A percentile compares a stretch with the other conserved stretches of the same genome.
Conservation (phyloP, 2,888 invertebrate genomes). For the Euphydryas editha region DNA sequence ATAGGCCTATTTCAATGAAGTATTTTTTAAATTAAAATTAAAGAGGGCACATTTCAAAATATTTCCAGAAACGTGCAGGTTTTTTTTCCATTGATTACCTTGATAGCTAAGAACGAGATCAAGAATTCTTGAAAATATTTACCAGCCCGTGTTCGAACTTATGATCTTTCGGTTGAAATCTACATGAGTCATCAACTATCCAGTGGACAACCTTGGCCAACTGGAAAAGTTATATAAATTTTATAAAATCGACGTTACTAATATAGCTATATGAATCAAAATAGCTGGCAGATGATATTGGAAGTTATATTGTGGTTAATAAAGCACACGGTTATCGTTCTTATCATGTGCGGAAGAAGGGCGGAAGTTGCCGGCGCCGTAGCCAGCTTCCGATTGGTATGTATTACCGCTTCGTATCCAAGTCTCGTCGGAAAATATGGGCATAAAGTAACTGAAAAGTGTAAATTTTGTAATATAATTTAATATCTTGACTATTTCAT, state of each 20-base stretch:
- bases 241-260: slow-evolving; percentile 27
- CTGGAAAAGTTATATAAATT: too few relatives aligned
- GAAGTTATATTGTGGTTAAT: slow-evolving; percentile 18
- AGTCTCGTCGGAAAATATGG: slow-evolving; percentile 25
- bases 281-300: slow-evolving; percentile 26
- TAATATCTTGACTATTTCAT: neutral
- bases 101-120: too few relatives aligned
- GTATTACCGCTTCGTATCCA: slow-evolving; percentile 38
- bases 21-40: too few relatives aligned
- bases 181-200: too few relatives aligned
- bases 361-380: slow-evolving; percentile 29
- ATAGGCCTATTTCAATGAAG: too few relatives aligned
- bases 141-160: too few relatives aligned
- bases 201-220: too few relatives aligned
- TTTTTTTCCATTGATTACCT: too few relatives aligned
- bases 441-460: slow-evolving; percentile 18
- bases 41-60: too few relatives aligned
- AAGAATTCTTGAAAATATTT: too few relatives aligned
- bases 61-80: too few relatives aligned
- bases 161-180: too few relatives aligned
- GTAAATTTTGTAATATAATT: slow-evolving; percentile 11
- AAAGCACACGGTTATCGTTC: slow-evolving; percentile 33
- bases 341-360: slow-evolving; percentile 31
- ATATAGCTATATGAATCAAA: slow-evolving; percentile 29
- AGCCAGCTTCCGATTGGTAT: slow-evolving; percentile 32